Percentiles rank a stretch among this genome's conserved stretches.
Conservation (phyloP, 1,140 invertebrate genomes). For the Radopholus similis region DNA sequence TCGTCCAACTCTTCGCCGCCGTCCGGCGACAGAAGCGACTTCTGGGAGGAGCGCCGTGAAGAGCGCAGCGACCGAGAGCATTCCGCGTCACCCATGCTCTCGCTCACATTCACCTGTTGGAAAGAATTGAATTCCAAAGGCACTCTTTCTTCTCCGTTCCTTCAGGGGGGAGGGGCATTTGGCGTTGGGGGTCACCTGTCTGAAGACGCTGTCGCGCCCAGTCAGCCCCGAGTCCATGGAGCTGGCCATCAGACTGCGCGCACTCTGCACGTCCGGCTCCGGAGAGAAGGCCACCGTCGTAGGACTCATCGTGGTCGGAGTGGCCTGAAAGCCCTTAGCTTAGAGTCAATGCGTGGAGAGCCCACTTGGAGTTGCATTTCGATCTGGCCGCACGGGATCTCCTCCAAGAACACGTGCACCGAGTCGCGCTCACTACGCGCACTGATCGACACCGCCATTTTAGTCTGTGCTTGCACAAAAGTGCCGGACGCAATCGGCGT, state of each 20-base stretch:
- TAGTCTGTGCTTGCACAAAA: constrained; percentile 24
- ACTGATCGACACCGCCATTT: constrained; percentile 50
- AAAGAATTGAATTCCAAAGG: not conserved
- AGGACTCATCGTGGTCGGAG: not conserved
- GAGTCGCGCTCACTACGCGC: constrained; percentile 47
- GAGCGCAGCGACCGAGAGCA: not conserved
- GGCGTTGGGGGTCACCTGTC: too few species aligned
- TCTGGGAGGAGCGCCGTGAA: constrained; percentile 7
- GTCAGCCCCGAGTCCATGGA: not conserved
- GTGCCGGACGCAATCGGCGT: not conserved
- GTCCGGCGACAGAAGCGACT: not conserved
- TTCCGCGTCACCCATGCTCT: not conserved
- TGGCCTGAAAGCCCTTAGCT: not conserved
- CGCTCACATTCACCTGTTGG: constrained; percentile 7
- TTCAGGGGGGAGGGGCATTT: too few species aligned
- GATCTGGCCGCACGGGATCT: constrained; percentile 56
- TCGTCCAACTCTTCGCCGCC: constrained; percentile 27
- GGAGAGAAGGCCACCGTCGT: not conserved
- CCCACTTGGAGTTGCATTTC: constrained; percentile 18
- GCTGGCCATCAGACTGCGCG: not conserved
- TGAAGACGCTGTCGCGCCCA: not conserved
- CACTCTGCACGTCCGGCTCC: not conserved
- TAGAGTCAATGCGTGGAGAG: not conserved
- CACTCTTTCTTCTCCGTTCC: not conserved
- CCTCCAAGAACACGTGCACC: constrained; percentile 47